Conservation (phyloP, 2,797 vertebrate species). For the Epinephelus malabaricus region DNA sequence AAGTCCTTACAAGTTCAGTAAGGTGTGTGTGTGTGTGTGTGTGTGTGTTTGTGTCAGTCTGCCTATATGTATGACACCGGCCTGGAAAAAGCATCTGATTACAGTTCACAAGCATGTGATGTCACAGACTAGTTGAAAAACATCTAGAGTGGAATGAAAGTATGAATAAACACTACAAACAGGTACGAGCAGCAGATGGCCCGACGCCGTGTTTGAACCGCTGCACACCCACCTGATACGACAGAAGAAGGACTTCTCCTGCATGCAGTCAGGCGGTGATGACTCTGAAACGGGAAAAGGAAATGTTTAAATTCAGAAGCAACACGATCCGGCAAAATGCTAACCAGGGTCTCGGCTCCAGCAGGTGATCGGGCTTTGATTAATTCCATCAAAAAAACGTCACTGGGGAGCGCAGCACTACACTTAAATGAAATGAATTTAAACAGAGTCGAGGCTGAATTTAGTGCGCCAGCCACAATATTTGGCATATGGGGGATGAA, state of each 20-base stretch:
- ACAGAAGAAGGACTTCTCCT: slow-evolving; percentile 98
- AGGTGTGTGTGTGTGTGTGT: background rate
- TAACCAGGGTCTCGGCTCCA: background rate
- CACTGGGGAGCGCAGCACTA: background rate
- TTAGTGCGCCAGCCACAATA: background rate
- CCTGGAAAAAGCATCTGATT: slow-evolving; percentile 62
- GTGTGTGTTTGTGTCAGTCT: background rate
- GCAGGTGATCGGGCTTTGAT: slow-evolving; percentile 24
- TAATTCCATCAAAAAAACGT: slow-evolving; percentile 46
- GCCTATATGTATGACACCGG: slow-evolving; percentile 19
- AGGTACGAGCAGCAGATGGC: slow-evolving; percentile 71
- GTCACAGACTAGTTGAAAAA: slow-evolving; percentile 66
- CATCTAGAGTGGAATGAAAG: slow-evolving; percentile 53
- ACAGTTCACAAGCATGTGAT: slow-evolving; percentile 49
- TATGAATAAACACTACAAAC: slow-evolving; percentile 67
- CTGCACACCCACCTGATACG: slow-evolving; percentile 91
- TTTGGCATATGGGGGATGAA: background rate
- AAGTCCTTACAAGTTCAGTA: slow-evolving; percentile 14
- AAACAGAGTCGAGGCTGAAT: slow-evolving; percentile 10
- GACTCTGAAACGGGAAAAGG: slow-evolving; percentile 77
- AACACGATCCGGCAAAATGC: slow-evolving; percentile 7
- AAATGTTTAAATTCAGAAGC: slow-evolving; percentile 69
- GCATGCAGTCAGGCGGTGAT: slow-evolving; percentile 88
- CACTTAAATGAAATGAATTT: slow-evolving; percentile 38
- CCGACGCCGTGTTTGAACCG: background rate